Evolutionary conservation across 2,797 vertebrate genomes (phyloP).

Genomic region (Coregonus suidteri): DNA sequence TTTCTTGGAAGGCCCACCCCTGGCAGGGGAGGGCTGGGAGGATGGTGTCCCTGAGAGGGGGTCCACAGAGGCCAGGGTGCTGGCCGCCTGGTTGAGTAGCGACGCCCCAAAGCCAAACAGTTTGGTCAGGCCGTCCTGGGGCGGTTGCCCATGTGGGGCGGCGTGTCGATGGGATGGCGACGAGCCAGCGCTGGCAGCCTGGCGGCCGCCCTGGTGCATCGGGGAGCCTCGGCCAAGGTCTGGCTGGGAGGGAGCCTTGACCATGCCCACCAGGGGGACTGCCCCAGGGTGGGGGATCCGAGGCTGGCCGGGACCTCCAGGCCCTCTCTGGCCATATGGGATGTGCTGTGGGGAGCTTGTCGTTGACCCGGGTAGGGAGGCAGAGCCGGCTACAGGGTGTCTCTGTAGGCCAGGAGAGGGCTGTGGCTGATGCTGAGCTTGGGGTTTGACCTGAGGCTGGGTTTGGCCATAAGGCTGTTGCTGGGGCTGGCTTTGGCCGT

Average conservation of each 20-base stretch:
- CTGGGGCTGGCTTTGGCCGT: slow-evolving; percentile 48
- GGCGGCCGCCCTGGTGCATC: slow-evolving; percentile 75
- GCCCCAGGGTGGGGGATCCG: slow-evolving; percentile 77
- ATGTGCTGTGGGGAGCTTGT: slow-evolving; percentile 63
- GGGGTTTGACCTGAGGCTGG: slow-evolving; percentile 28
- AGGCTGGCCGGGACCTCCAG: slow-evolving; percentile 59
- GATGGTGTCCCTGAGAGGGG: slow-evolving; percentile 78
- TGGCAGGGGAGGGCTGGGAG: slow-evolving; percentile 83
- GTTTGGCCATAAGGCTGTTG: slow-evolving; percentile 13
- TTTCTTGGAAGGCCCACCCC: slow-evolving; percentile 78
- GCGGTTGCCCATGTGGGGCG: slow-evolving; percentile 77
- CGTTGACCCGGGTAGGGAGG: slow-evolving; percentile 40
- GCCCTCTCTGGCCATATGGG: slow-evolving; percentile 66
- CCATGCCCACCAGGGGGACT: slow-evolving; percentile 78
- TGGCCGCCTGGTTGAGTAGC: slow-evolving; percentile 95
- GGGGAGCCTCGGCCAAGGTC: slow-evolving; percentile 81
- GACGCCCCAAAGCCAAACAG: slow-evolving; percentile 97
- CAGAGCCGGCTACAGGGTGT: slow-evolving; percentile 51
- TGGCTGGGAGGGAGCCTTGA: slow-evolving; percentile 83
- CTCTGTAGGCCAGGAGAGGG: slow-evolving; percentile 56
- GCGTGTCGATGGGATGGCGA: slow-evolving; percentile 73
- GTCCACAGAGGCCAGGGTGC: slow-evolving; percentile 92
- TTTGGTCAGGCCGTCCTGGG: slow-evolving; percentile 94
- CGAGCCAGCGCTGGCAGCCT: slow-evolving; percentile 75
- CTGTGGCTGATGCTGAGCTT: slow-evolving; percentile 35